Percentiles rank a stretch among this genome's conserved stretches.
These are phyloP conservation scores for Solea senegalensis DNA, from an alignment of 2,113 vertebrate species.

Conservation along the genomic window DNA sequence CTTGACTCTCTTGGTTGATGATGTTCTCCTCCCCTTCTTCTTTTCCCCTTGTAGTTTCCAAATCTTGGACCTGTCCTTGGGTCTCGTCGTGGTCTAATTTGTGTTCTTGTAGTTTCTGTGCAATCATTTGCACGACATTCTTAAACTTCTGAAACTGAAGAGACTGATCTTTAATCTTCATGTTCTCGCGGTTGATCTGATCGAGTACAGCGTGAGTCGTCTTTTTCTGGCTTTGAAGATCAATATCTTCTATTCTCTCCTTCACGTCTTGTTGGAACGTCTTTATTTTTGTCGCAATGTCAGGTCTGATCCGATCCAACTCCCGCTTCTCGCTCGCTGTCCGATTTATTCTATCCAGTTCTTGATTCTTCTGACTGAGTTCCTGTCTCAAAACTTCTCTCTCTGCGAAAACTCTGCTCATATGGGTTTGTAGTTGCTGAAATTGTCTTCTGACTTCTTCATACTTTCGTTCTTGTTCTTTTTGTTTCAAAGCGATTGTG, in stretches of 20 bases:
- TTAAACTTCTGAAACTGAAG: neutral
- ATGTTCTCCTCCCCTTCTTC: neutral
- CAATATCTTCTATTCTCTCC: neutral
- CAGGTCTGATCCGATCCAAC: neutral
- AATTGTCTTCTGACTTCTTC: neutral
- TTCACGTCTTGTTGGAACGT: neutral
- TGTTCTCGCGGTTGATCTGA: neutral
- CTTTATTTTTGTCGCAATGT: neutral
- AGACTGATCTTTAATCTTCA: neutral
- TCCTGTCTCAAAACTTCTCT: neutral
- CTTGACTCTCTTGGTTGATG: neutral
- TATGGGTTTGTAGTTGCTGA: neutral
- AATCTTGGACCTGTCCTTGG: neutral
- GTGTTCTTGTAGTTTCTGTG: neutral
- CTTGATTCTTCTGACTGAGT: neutral
- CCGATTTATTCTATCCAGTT: neutral
- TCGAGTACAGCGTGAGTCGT: neutral
- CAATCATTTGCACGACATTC: neutral
- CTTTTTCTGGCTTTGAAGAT: neutral
- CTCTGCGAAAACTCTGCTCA: neutral
- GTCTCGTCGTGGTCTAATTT: no score
- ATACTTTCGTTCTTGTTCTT: neutral
- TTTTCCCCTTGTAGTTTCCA: neutral
- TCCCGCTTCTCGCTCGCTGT: neutral
- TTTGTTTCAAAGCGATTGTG: neutral